Evolutionary conservation across 2,113 vertebrate species (phyloP).

Genomic region (Urocitellus parryii): DNA sequence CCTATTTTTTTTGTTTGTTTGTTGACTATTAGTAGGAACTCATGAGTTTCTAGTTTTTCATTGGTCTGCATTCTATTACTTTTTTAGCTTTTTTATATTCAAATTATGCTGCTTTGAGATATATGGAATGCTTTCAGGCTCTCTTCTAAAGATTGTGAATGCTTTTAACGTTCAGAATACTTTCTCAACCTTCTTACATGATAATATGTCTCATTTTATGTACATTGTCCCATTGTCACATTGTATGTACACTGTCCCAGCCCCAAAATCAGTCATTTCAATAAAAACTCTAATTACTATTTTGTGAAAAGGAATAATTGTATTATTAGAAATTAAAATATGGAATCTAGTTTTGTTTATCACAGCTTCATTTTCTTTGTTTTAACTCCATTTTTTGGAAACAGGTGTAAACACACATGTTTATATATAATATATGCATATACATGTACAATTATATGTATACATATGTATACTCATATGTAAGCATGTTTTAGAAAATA

Average conservation of each 20-base stretch:
- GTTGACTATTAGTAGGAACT: not conserved
- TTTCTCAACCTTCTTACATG: not conserved
- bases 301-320: not conserved
- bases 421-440: not conserved
- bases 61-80: not conserved
- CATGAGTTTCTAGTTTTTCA: not conserved
- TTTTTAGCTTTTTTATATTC: not conserved
- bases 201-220: too few relatives aligned
- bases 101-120: not conserved
- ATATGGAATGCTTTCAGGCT: not conserved
- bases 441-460: not conserved
- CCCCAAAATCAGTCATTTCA: not conserved
- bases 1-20: not conserved
- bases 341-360: not conserved
- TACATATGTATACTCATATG: not conserved
- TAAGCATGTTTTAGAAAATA: not conserved
- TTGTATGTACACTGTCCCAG: not conserved
- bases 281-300: not conserved
- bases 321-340: not conserved
- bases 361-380: not conserved
- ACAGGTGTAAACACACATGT: not conserved
- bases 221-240: not conserved
- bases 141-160: not conserved
- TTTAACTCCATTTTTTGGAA: not conserved
- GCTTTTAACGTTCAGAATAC: not conserved